Evolutionary conservation across 2,888 invertebrate genomes (phyloP).

Genomic region (Apodemia hepburni): DNA sequence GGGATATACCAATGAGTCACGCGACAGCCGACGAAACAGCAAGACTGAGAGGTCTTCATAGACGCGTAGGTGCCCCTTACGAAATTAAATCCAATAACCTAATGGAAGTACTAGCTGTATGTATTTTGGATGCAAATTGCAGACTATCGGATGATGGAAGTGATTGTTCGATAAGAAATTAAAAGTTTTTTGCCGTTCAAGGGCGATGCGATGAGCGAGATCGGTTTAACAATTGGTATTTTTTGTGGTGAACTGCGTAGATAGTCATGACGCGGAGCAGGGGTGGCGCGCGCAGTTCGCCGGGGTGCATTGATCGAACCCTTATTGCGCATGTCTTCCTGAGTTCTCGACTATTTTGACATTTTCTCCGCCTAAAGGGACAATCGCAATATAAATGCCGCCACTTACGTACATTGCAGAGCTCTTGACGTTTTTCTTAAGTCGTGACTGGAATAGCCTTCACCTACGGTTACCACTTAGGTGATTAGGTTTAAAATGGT

Average conservation of each 20-base stretch:
- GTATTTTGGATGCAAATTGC: conserved; percentile 44
- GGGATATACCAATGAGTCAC: conserved; percentile 73
- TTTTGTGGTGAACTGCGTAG: conserved; percentile 72
- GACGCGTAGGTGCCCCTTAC: conserved; percentile 71
- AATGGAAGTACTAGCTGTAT: conserved; percentile 34
- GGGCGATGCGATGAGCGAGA: conserved; percentile 51
- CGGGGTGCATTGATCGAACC: conserved; percentile 72
- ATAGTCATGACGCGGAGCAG: conserved; percentile 44
- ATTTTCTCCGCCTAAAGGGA: conserved; percentile 43
- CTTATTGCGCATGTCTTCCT: conserved; percentile 66
- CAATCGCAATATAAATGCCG: conserved; percentile 32
- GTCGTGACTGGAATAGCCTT: conserved; percentile 17
- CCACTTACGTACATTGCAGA: conserved; percentile 28
- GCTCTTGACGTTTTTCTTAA: conserved; percentile 34
- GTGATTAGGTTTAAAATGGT: not conserved
- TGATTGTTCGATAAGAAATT: conserved; percentile 30
- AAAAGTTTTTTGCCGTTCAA: conserved; percentile 52
- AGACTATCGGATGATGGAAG: conserved; percentile 38
- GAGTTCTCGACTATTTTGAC: conserved; percentile 59
- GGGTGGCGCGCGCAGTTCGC: conserved; percentile 68
- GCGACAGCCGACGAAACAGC: conserved; percentile 50
- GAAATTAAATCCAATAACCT: conserved; percentile 18
- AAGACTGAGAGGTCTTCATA: conserved; percentile 40
- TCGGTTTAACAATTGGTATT: conserved; percentile 52
- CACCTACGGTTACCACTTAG: conserved; percentile 18